Percentiles rank a stretch among this genome's conserved stretches.
phyloP scores from a whole-genome alignment of 2,113 vertebrate species.

The Pitta sordida region DNA sequence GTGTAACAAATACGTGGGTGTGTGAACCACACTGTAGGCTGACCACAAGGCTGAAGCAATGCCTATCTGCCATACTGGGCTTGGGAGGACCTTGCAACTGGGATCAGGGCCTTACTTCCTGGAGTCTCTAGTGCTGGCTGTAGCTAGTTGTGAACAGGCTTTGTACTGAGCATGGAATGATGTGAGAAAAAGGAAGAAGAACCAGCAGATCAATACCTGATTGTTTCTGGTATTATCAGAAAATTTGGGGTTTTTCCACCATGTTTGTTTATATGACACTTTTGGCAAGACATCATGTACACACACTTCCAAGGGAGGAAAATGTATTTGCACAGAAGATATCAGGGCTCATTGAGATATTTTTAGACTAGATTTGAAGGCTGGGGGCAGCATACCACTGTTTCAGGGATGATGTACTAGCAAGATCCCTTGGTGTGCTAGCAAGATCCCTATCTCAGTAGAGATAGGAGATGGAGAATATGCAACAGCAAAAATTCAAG shows the following conservation, averaged over 20 bases:
- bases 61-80: fast-evolving
- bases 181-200: background rate
- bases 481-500: fast-evolving
- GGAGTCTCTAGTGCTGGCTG: background rate
- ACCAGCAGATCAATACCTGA: background rate
- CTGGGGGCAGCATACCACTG: background rate
- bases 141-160: background rate
- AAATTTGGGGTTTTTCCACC: background rate
- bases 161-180: background rate
- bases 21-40: background rate
- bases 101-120: background rate
- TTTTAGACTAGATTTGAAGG: background rate
- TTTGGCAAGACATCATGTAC: background rate
- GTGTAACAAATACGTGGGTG: background rate
- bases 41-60: background rate
- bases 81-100: fast-evolving
- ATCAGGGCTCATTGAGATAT: background rate
- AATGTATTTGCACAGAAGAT: too few relatives aligned
- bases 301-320: background rate
- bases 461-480: fast-evolving
- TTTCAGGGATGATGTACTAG: background rate
- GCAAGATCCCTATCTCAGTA: too few relatives aligned
- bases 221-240: background rate
- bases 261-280: background rate
- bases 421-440: fast-evolving